Conservation (phyloP, 1,140 invertebrate genomes). For the Heterodera schachtii region DNA sequence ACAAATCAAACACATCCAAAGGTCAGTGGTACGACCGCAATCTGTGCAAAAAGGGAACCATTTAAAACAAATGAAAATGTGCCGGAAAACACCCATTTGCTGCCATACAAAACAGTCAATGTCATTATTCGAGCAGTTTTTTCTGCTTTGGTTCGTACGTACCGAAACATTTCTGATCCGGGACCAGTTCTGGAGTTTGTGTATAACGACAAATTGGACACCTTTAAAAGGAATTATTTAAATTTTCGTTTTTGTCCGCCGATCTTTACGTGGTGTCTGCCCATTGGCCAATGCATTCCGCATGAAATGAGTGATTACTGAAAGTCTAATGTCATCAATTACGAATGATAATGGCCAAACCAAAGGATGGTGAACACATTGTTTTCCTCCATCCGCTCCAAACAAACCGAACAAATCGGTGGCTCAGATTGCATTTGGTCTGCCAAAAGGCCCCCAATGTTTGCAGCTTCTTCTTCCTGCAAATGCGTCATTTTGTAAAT, state of each 20-base stretch:
- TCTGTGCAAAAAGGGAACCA: constrained; percentile 71
- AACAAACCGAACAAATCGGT: constrained; percentile 93
- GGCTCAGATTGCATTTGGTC: constrained; percentile 80
- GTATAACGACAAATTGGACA: constrained; percentile 76
- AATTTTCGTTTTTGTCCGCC: not conserved
- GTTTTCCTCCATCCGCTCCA: constrained; percentile 85
- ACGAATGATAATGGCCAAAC: not conserved
- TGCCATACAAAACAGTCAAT: not conserved
- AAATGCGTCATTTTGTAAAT: not conserved
- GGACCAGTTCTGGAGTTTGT: constrained; percentile 81
- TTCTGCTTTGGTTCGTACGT: not conserved
- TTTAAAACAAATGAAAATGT: not conserved
- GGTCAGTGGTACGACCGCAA: constrained; percentile 75
- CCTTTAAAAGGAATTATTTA: constrained; percentile 53
- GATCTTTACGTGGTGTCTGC: constrained; percentile 77
- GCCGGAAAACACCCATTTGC: too few relatives aligned
- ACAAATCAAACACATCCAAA: constrained; percentile 99
- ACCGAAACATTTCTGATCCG: constrained; percentile 74
- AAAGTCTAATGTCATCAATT: not conserved
- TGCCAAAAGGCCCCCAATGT: constrained; percentile 62
- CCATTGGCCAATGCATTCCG: constrained; percentile 90
- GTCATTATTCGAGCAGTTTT: not conserved
- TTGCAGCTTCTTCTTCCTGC: constrained; percentile 9
- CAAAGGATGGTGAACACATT: constrained; percentile 87
- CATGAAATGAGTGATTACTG: constrained; percentile 94